phyloP scores from a whole-genome alignment of 2,888 invertebrate genomes.

The Lasioglossum vierecki region DNA sequence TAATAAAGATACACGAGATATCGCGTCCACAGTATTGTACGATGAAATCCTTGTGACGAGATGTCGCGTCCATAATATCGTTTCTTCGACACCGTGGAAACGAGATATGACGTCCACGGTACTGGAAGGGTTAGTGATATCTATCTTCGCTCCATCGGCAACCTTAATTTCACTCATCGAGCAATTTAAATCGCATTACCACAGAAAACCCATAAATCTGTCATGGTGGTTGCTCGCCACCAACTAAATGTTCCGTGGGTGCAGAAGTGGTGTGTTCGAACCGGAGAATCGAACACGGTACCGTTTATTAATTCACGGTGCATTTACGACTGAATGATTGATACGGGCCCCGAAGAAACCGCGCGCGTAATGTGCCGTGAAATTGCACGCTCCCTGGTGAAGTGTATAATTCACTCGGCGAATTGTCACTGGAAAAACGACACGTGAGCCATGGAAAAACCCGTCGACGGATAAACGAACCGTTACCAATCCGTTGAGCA shows the following conservation, averaged over 20 bases:
- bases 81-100: too few relatives aligned
- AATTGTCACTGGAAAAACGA: background rate
- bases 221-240: background rate
- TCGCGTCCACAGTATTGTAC: too few relatives aligned
- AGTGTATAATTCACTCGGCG: slow-evolving; percentile 30
- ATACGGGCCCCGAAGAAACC: slow-evolving; percentile 5
- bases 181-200: background rate
- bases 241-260: background rate
- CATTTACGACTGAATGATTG: background rate
- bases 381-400: slow-evolving; percentile 29
- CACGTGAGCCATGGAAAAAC: slow-evolving; percentile 13
- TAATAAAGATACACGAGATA: too few relatives aligned
- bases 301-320: slow-evolving; percentile 24
- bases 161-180: background rate
- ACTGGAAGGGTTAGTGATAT: background rate
- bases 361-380: slow-evolving; percentile 26
- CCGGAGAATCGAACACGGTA: background rate
- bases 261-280: background rate
- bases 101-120: too few relatives aligned
- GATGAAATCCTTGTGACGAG: too few relatives aligned
- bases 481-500: background rate
- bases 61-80: too few relatives aligned
- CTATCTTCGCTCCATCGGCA: background rate
- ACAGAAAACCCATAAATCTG: background rate
- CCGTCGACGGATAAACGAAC: background rate